Evolutionary conservation across 1,140 invertebrate species (phyloP), one percentile per base, ranked within the genome.

Genomic region (Oscheius sp.): DNA sequence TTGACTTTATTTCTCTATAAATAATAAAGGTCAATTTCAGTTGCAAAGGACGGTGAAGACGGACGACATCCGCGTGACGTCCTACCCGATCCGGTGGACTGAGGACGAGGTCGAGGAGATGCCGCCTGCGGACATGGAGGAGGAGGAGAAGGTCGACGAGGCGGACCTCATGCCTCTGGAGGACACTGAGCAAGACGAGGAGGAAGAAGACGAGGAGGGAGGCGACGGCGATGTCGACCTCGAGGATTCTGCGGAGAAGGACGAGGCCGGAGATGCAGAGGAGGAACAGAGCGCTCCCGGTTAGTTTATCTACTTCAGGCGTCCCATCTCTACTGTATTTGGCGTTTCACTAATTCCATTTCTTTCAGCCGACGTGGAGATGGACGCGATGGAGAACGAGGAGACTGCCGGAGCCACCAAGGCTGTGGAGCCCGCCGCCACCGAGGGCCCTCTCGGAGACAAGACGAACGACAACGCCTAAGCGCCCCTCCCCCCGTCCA

Each of bases 81-180:
- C 66, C 10, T 78, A 78, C 52, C 58, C 80, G 7, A 82, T 81
- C 67, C 79, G 80, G 31, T 81, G 79, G 79, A 75, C 76, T 29
- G 80, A 81, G 15, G 72, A 65, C 23, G 35, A 68, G 23, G 36
- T 31, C 15, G 34, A 63, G 15, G 77, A 79, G 3, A 36, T 35
- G 36, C 52, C 63, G 3, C 61, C 65, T 18, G 55, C 23, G 1
- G 32, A 23, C 0, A 65, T 63, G 29, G 71, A 32, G 28, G 46
- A 55, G 2, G 23, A 20, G 26, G 46, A 45, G 7, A 59, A 59
- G 55, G 36, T 71, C 29, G 71, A 49, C 23, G 71, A 73, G 26
- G 64, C 46, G 10, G 64, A 67, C 31, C 49, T 71, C 3, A 46
- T 71, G 42, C 59, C 59, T 1, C 13, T 71, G n/a, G 38, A 59